Conservation (phyloP, 2,113 vertebrate species). For the Stictonetta naevosa region DNA sequence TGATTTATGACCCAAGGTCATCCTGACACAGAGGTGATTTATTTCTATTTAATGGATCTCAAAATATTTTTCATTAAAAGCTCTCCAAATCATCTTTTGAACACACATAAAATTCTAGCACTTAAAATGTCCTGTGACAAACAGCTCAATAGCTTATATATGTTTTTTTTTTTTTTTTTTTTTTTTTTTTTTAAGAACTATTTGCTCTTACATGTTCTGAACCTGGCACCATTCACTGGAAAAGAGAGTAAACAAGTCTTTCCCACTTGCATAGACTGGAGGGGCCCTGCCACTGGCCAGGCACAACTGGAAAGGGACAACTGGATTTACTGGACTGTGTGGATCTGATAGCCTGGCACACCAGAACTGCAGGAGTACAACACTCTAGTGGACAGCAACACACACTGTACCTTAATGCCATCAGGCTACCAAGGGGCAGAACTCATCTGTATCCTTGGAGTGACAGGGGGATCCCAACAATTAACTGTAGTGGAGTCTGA, state of each 20-base stretch:
- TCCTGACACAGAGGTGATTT: not conserved
- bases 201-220: slow-evolving; percentile 4
- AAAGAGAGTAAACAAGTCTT: not conserved
- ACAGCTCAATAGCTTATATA: not conserved
- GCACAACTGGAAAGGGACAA: too few relatives aligned
- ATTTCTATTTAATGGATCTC: not conserved
- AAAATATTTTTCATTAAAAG: slow-evolving; percentile 2
- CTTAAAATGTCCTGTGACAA: slow-evolving; percentile 1
- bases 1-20: not conserved
- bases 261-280: too few relatives aligned
- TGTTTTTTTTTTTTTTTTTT: not conserved
- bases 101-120: not conserved
- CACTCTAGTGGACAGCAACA: too few relatives aligned
- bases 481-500: too few relatives aligned
- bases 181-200: not conserved
- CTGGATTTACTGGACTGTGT: too few relatives aligned
- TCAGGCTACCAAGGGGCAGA: too few relatives aligned
- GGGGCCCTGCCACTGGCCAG: too few relatives aligned
- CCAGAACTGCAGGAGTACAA: too few relatives aligned
- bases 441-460: too few relatives aligned
- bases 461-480: too few relatives aligned
- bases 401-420: too few relatives aligned
- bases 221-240: not conserved
- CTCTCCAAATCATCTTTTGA: not conserved
- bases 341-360: too few relatives aligned